These are phyloP conservation scores for Eugnorisma glareosa DNA, from an alignment of 2,888 invertebrate genomes.

Conservation along the genomic window DNA sequence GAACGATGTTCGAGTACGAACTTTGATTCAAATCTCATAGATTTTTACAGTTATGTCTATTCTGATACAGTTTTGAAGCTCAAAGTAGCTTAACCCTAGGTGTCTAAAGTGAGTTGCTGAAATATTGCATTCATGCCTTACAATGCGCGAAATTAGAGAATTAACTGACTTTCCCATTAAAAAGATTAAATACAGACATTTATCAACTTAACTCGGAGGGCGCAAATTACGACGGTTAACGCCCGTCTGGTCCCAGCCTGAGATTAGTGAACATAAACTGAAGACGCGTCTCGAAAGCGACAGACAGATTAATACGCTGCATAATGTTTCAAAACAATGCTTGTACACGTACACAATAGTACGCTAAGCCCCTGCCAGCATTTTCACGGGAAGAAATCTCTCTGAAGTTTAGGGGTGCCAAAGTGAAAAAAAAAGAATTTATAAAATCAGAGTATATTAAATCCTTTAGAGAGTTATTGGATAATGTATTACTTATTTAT, in stretches of 20 bases:
- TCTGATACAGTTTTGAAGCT: background rate
- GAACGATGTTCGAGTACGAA: slow-evolving; percentile 10
- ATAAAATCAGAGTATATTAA: background rate
- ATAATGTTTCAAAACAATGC: slow-evolving; percentile 56
- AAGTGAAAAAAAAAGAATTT: background rate
- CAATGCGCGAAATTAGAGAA: background rate
- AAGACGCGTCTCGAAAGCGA: slow-evolving; percentile 22
- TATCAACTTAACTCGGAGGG: slow-evolving; percentile 25
- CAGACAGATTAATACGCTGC: slow-evolving; percentile 47
- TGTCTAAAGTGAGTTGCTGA: background rate
- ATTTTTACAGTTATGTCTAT: background rate
- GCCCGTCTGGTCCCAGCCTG: slow-evolving; percentile 10
- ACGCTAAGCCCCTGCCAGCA: slow-evolving; percentile 39
- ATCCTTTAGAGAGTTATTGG: no score
- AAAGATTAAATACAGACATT: slow-evolving; percentile 18
- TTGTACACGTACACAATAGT: slow-evolving; percentile 35
- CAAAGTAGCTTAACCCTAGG: background rate
- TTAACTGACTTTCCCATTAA: slow-evolving; percentile 9
- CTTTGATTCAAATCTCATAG: background rate
- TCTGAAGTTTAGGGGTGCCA: slow-evolving; percentile 29
- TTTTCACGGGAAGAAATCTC: slow-evolving; percentile 36
- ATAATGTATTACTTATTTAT: no score
- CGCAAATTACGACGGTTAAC: slow-evolving; percentile 27
- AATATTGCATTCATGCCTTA: background rate
- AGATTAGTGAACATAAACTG: slow-evolving; percentile 35